Evolutionary conservation across 64 coral and sea anemone genomes (phyloP), one percentile per base, ranked within the genome.

Genomic region (Orbicella faveolata): DNA sequence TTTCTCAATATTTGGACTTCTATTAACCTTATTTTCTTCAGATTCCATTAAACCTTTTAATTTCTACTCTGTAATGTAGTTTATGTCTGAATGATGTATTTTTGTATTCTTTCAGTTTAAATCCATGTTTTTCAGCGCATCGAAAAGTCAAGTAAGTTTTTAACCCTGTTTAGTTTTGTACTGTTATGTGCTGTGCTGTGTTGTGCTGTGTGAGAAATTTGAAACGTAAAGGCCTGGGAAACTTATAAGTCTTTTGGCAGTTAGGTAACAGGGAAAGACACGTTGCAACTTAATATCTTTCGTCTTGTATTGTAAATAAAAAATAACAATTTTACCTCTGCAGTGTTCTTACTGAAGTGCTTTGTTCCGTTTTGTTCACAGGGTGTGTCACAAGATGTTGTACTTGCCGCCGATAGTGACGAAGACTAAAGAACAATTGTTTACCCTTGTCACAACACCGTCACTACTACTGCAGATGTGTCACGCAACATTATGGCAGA

Each of bases 101-200:
- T 19, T 44, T 53, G 84, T 78, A 25, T 73, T 53, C n/a, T 1
- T 96, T 79, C 63, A 96, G 95, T 96, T 96, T 79, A 96, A 96
- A 75, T 96, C 95, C 9, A 96, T 96, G 95, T 94, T 96, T 75
- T 96, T 96, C 82, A 84, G 78, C 57, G 88, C 92, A 53, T 80
- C 88, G 61, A n/a, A 84, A 52, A 35, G 61, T 26, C 39, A 67
- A 33, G 87, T 89, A 66, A 79, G 63, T 11, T 64, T 37, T 25
- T 12, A 35, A 36, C 11, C 18, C 19, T 39, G 10, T 2, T 0
- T 61, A 6, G n/a, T 75, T 34, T 12, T 59, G 55, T 15, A 14
- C 15, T 59, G 55, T 9, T 59, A 13, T 48, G 7, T 48, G 44
- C 4, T 41, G 2, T 2, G 2, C 44, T 48, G 44, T 48, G 2